Base-by-base conservation (phyloP, 2,797 vertebrate species). In the Enteromius thamalakanensis region DNA sequence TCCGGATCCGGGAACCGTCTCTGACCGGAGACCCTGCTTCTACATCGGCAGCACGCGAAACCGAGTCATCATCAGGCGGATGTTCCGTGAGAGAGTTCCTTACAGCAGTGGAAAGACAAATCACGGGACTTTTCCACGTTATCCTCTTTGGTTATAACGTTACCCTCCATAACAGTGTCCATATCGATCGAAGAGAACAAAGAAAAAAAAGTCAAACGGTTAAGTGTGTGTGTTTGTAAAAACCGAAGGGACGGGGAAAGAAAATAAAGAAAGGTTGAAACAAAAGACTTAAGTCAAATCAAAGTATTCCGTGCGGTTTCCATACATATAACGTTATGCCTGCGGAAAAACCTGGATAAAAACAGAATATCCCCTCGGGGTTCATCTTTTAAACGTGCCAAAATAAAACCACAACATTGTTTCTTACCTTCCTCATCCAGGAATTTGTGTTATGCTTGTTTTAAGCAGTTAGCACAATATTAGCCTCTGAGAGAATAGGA, bases 51-150 rank as follows among this genome's bases (percentile, higher is more conserved):
- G 87, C 92, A 94, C 90, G 90, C 91, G 92, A 92, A 90, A 90
- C 85, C 85, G 90, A 93, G 92, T 94, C 94, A 94, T 91, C 88
- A 78, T 90, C 89, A 78, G 91, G 92, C 92, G 92, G 93, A 92
- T 93, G 92, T 94, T 91, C 91, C 90, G 88, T 76, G 90, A 91
- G 34, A 71, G 53, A 84, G 81, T 75, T 82, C 70, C 85, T 78
- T 72, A 21, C 47, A 82, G 81, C 81, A 37, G 65, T 79, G 82
- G 65, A 89, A 87, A 89, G 42, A 82, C 84, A 69, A 40, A 83
- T 67, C 74, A 64, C 76, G 76, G 84, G 85, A 87, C 78, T 79
- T 77, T 78, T 68, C 70, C 37, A 64, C 62, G 14, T 42, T 81
- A 77, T 64, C 49, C 72, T 19, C 55, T 76, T 10, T 51, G n/a